Conservation (phyloP, 2,113 vertebrate species). For the Sceloporus undulatus region DNA sequence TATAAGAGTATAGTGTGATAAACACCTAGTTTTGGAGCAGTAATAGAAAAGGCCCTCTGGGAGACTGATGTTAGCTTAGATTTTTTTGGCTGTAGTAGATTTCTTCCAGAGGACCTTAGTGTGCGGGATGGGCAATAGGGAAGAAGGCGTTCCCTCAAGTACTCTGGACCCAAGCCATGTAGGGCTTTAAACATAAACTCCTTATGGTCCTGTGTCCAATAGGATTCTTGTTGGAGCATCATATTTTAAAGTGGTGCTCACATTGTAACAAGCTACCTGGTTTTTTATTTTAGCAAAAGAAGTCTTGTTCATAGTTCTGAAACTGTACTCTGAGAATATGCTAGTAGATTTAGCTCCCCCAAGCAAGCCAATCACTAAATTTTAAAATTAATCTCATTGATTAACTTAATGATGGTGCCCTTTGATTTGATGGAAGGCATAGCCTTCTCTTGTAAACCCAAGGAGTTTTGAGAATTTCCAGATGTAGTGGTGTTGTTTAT, state of each 20-base stretch:
- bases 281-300: not conserved
- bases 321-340: not conserved
- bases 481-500: slow-evolving; percentile 39
- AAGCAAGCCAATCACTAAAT: slow-evolving; percentile 16
- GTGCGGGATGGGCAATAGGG: too few species aligned
- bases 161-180: too few species aligned
- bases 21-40: too few species aligned
- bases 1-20: too few species aligned
- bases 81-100: too few species aligned
- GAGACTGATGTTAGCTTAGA: too few species aligned
- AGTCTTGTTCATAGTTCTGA: not conserved
- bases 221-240: not conserved
- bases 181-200: too few species aligned
- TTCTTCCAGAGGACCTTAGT: too few species aligned
- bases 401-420: slow-evolving; percentile 59
- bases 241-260: not conserved
- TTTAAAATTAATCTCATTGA: slow-evolving; percentile 55
- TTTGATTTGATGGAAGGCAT: slow-evolving; percentile 52
- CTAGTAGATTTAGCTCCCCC: not conserved
- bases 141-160: too few species aligned
- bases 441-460: slow-evolving; percentile 50
- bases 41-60: too few species aligned
- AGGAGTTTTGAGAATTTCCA: slow-evolving; percentile 64
- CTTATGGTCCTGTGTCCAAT: too few species aligned
- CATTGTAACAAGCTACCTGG: not conserved